Evolutionary conservation across 2,797 vertebrate genomes (phyloP), one percentile per base, ranked within the genome.

Genomic region (Gallinago stenura): DNA sequence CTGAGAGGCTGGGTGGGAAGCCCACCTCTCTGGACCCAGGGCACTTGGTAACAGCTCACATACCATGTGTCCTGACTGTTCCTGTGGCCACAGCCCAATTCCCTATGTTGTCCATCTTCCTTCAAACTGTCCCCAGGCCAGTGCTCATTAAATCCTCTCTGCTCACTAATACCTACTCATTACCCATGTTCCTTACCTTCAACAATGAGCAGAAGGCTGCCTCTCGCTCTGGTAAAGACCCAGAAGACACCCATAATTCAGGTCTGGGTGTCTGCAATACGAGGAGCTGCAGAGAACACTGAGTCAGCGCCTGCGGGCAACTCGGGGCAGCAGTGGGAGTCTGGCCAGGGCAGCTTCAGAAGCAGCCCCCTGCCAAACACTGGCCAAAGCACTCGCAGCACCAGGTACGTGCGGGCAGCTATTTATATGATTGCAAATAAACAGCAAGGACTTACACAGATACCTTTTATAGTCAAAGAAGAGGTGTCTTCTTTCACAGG

Each of bases 161-260:
- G 62, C 93, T 94, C 70, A 62, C 76, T 92, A 78, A 86, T 39
- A 83, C 80, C 92, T 81, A 77, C 81, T 75, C 78, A 31, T 80
- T 80, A 88, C 79, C 45, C 87, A 93, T 79, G 69, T 17, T 81
- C 81, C 93, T 95, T 93, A 84, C 95, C 97, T 93, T 93, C 92
- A 62, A 77, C 8, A 91, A 57, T 78, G 69, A 93, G 83, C 72
- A 83, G 51, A 81, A 31, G 2, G 78, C 81, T 93, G 91, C 94
- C 93, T 91, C 86, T 88, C 21, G 31, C 85, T 79, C 46, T 93
- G 93, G 65, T 79, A 89, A 93, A 89, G 91, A 88, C 78, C 87
- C 95, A 79, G 83, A 83, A 87, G 90, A 69, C 65, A 58, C 89
- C 83, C 94, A 60, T 78, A 85, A 82, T 45, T 94, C 82, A 66